Evolutionary conservation across 2,888 invertebrate species (phyloP).

Genomic region (Drosophila meridionalis): DNA sequence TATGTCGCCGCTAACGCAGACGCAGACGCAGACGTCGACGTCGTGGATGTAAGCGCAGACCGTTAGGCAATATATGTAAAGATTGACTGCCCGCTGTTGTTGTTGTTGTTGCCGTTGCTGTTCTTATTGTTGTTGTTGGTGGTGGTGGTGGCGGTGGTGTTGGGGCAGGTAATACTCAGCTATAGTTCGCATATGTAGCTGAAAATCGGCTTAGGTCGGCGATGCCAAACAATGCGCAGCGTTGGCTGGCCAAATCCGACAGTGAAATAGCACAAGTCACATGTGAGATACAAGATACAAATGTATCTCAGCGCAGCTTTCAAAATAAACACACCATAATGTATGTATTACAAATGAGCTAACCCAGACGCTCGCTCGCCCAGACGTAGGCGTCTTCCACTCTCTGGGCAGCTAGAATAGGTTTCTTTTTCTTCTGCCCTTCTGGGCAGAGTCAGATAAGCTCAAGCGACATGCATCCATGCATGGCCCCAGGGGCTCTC

Average conservation of each 20-base stretch:
- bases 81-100: constrained; percentile 25
- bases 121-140: neutral
- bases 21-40: constrained; percentile 15
- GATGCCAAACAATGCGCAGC: constrained; percentile 66
- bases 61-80: constrained; percentile 56
- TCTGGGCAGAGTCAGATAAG: constrained; percentile 16
- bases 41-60: constrained; percentile 26
- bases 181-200: constrained; percentile 47
- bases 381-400: constrained; percentile 32
- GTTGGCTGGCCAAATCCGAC: constrained; percentile 73
- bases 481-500: constrained; percentile 40
- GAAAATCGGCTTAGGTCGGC: constrained; percentile 59
- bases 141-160: too few species aligned
- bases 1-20: constrained; percentile 67
- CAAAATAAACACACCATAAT: constrained; percentile 63
- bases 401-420: neutral
- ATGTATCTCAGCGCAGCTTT: constrained; percentile 44
- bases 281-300: constrained; percentile 43
- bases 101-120: neutral
- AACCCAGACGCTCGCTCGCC: constrained; percentile 57
- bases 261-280: constrained; percentile 68
- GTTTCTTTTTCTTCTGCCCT: constrained; percentile 8
- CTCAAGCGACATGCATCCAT: constrained; percentile 71
- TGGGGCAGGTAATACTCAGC: constrained; percentile 15
- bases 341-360: constrained; percentile 77